Evolutionary conservation across 2,797 vertebrate species (phyloP).

Genomic region (Garrulus glandarius): DNA sequence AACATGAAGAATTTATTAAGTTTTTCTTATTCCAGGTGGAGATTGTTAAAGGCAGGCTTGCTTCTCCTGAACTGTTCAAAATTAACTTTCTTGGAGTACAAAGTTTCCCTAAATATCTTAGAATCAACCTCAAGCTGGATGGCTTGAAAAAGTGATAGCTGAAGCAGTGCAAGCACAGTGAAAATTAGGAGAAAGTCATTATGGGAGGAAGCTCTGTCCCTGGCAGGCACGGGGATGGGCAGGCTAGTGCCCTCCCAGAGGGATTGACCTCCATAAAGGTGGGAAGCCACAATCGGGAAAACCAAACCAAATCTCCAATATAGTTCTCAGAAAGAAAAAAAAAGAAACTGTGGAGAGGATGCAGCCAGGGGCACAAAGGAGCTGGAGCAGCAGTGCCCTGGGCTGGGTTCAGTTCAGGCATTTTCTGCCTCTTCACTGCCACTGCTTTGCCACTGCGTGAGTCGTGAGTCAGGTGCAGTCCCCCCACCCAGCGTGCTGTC

Average conservation of each 20-base stretch:
- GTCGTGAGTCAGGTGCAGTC: rapidly evolving
- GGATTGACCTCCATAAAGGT: background rate
- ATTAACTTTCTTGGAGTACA: conserved; percentile 28
- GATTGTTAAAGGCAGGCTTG: conserved; percentile 53
- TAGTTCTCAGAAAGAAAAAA: background rate
- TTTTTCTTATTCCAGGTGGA: conserved; percentile 65
- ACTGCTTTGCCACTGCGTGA: rapidly evolving
- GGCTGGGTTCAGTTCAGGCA: rapidly evolving
- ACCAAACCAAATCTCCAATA: background rate
- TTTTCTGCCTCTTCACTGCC: background rate
- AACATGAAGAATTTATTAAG: conserved; percentile 69
- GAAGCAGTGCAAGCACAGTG: background rate
- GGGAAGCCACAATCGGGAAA: background rate
- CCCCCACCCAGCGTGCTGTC: background rate
- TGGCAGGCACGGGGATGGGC: background rate
- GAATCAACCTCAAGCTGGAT: background rate
- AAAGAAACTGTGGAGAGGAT: background rate
- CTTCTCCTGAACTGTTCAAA: conserved; percentile 18
- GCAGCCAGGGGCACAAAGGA: background rate
- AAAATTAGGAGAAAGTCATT: background rate
- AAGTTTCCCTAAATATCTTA: background rate
- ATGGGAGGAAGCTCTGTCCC: background rate
- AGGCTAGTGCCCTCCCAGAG: background rate
- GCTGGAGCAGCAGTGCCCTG: background rate
- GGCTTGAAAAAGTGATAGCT: background rate